These are phyloP conservation scores for Brachionus asplanchnoidis DNA, from an alignment of 1,140 invertebrate genomes.

Conservation along the genomic window DNA sequence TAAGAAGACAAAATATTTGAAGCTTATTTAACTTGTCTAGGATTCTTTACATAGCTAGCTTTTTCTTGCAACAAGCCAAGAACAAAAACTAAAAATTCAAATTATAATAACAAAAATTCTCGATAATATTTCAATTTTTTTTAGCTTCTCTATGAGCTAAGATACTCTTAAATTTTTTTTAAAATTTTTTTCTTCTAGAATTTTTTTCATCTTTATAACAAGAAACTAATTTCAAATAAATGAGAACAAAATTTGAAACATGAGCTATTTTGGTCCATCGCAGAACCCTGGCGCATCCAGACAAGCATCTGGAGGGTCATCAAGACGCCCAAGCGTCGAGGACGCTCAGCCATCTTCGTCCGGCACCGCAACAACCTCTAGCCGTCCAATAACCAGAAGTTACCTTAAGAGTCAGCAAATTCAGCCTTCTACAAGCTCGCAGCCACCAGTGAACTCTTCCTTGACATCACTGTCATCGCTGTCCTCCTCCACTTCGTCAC, in stretches of 20 bases:
- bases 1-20: conserved; percentile 9
- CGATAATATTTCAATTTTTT: conserved; percentile 22
- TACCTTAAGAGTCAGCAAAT: not conserved
- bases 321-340: not conserved
- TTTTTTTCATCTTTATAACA: not conserved
- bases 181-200: not conserved
- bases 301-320: not conserved
- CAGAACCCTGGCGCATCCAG: not conserved
- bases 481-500: not conserved
- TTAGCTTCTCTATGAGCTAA: not conserved
- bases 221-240: not conserved
- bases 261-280: conserved; percentile 8
- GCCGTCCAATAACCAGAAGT: not conserved
- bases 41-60: not conserved
- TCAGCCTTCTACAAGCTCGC: not conserved
- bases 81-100: conserved; percentile 20
- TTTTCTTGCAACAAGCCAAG: not conserved
- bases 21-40: not conserved
- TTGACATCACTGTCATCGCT: not conserved
- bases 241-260: not conserved
- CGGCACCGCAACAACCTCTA: not conserved
- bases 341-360: not conserved
- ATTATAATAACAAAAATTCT: conserved; percentile 37
- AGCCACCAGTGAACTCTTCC: not conserved
- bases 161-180: not conserved